Percentiles rank a stretch among this genome's conserved stretches.
Evolutionary conservation across 2,797 vertebrate genomes (phyloP).

Genomic region (Oreortyx pictus): DNA sequence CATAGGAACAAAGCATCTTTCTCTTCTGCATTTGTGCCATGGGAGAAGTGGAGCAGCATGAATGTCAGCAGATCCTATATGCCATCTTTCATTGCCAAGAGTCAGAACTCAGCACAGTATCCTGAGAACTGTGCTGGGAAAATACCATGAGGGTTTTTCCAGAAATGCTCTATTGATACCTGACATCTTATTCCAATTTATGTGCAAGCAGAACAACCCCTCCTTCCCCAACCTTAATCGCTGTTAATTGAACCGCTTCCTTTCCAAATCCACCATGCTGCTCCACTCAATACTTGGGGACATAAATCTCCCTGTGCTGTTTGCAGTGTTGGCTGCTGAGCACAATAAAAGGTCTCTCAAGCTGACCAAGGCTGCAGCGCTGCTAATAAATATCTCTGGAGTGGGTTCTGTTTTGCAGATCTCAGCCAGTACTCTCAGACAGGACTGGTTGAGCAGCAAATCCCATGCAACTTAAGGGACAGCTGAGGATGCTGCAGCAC

Average conservation of each 20-base stretch:
- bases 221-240: background rate
- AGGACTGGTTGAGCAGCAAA: background rate
- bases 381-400: background rate
- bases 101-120: background rate
- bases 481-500: background rate
- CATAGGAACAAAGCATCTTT: background rate
- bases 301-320: background rate
- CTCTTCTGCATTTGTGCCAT: accelerated
- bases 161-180: background rate
- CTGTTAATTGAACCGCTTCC: background rate
- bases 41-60: background rate
- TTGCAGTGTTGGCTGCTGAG: background rate
- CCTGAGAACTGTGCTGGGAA: background rate
- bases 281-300: background rate
- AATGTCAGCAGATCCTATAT: accelerated
- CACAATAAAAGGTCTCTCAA: background rate
- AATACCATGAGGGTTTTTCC: background rate
- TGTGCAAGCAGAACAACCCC: background rate
- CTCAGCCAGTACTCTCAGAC: background rate
- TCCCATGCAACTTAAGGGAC: background rate
- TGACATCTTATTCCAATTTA: background rate
- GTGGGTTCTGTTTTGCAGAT: background rate
- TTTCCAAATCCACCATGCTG: background rate
- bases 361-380: background rate
- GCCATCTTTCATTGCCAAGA: background rate